phyloP scores from a whole-genome alignment of 2,113 vertebrate species.

The Hiodon tergisus region DNA sequence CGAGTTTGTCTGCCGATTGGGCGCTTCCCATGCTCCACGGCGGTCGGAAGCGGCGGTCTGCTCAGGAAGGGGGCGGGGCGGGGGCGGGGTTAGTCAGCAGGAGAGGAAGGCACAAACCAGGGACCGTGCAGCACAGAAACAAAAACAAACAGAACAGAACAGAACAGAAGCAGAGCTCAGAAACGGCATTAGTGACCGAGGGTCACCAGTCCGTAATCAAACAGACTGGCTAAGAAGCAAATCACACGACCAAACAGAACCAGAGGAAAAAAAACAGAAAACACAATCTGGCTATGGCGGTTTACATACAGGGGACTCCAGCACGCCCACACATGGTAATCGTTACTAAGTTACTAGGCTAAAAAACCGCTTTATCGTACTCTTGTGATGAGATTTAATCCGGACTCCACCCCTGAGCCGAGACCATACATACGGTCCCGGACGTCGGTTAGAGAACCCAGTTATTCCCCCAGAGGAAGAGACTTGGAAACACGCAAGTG shows the following conservation, averaged over 20 bases:
- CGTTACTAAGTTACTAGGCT: neutral
- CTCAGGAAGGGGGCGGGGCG: constrained; percentile 45
- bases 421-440: too few species aligned
- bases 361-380: too few species aligned
- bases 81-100: constrained; percentile 22
- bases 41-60: constrained; percentile 85
- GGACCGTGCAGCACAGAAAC: constrained; percentile 49
- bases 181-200: constrained; percentile 51
- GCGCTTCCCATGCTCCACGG: constrained; percentile 95
- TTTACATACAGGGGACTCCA: too few species aligned
- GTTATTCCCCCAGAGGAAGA: too few species aligned
- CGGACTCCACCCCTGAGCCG: too few species aligned
- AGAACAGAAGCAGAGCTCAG: constrained; percentile 48
- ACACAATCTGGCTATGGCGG: too few species aligned
- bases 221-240: neutral
- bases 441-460: too few species aligned
- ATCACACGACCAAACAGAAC: neutral
- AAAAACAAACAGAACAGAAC: constrained; percentile 37
- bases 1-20: constrained; percentile 93
- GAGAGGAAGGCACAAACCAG: constrained; percentile 30
- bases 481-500: too few species aligned
- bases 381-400: too few species aligned
- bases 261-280: constrained; percentile 15
- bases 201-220: constrained; percentile 35
- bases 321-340: neutral